Evolutionary conservation across 92 coral and sea anemone species (phyloP).

Genomic region (Siderastrea siderea): DNA sequence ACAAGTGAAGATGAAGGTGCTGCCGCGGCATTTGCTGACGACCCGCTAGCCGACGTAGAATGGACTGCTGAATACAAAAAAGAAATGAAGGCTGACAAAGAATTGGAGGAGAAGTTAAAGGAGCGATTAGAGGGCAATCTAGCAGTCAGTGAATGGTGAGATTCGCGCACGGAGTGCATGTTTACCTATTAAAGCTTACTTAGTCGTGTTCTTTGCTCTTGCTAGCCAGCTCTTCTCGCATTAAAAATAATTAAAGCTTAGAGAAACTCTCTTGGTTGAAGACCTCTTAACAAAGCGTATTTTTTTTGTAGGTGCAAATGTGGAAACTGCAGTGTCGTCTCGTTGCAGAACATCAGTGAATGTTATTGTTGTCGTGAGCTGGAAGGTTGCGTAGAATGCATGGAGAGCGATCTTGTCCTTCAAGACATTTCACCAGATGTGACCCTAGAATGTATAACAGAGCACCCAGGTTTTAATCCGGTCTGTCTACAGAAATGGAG

Average conservation of each 20-base stretch:
- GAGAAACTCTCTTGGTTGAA: background rate
- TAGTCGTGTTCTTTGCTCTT: background rate
- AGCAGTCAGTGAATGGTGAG: conserved; percentile 25
- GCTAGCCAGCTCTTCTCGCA: background rate
- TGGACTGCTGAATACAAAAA: conserved; percentile 23
- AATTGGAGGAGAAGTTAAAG: background rate
- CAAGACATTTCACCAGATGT: conserved; percentile 1
- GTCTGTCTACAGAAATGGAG: conserved; percentile 82
- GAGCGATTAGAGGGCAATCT: conserved; percentile 22
- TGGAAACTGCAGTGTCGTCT: conserved; percentile 43
- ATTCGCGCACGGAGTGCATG: background rate
- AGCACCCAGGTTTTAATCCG: conserved; percentile 72
- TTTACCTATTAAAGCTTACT: background rate
- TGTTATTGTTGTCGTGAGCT: conserved; percentile 72
- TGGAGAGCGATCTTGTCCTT: conserved; percentile 43
- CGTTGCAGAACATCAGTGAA: conserved; percentile 63
- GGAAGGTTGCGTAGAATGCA: conserved; percentile 46
- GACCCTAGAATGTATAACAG: conserved; percentile 45
- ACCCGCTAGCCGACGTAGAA: conserved; percentile 29
- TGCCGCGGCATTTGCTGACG: background rate
- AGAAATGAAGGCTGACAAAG: background rate
- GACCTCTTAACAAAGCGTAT: background rate
- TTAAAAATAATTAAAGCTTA: background rate
- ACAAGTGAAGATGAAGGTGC: background rate
- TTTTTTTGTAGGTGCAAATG: conserved; percentile 63